Percentiles rank a stretch among this genome's conserved stretches.
Evolutionary conservation across 2,888 invertebrate genomes (phyloP).

Genomic region (Hirtodrosophila confusa): DNA sequence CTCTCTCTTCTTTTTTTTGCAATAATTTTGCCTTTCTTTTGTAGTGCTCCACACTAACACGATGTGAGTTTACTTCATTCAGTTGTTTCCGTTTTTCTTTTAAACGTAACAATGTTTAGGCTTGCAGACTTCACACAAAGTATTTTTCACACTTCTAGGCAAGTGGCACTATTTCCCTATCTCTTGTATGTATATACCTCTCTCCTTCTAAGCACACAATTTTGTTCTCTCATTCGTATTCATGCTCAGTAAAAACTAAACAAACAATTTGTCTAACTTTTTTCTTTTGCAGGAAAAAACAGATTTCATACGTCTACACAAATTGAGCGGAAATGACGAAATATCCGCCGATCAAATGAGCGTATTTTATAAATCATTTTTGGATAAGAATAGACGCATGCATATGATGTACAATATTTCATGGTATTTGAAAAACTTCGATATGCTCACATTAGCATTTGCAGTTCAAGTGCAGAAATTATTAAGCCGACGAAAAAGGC

Average conservation of each 20-base stretch:
- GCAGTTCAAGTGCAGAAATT: conserved; percentile 85
- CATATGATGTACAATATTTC: conserved; percentile 92
- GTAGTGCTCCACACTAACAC: too few species aligned
- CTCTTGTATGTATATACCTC: background rate
- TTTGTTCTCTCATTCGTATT: conserved; percentile 7
- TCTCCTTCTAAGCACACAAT: background rate
- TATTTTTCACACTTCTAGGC: conserved; percentile 14
- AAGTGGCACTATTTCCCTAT: background rate
- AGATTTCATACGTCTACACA: conserved; percentile 85
- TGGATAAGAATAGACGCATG: conserved; percentile 91
- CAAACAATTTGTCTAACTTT: background rate
- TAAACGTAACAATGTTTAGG: too few species aligned
- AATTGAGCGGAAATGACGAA: conserved; percentile 84
- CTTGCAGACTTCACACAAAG: too few species aligned
- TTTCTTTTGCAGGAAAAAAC: conserved; percentile 85
- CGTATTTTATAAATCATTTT: conserved; percentile 93
- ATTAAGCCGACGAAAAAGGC: conserved; percentile 22
- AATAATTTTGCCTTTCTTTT: too few species aligned
- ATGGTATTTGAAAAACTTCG: conserved; percentile 93
- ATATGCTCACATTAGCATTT: conserved; percentile 87
- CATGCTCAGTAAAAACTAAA: conserved; percentile 3
- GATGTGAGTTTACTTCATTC: too few species aligned
- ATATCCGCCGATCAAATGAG: conserved; percentile 93
- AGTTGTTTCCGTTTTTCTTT: too few species aligned
- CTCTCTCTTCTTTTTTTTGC: too few species aligned